Conservation (phyloP, 2,888 invertebrate genomes). For the Ormyrus nitidulus region DNA sequence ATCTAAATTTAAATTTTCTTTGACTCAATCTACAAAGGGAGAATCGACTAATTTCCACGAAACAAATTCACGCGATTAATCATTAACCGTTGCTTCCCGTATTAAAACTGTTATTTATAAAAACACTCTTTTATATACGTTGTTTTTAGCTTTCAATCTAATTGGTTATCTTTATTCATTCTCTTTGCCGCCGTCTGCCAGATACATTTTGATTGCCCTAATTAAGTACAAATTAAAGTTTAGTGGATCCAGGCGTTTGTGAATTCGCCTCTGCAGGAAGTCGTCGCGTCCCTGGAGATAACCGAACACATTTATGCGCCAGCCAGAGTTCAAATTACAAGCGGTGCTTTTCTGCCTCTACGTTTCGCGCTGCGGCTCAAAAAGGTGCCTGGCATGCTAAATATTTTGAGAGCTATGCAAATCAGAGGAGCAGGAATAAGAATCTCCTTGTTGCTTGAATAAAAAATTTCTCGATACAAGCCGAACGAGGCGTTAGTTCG, state of each 20-base stretch:
- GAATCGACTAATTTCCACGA: too few species aligned
- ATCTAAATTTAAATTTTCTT: conserved; percentile 45
- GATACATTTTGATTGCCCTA: conserved; percentile 1
- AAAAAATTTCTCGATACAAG: conserved; percentile 1
- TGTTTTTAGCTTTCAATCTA: too few species aligned
- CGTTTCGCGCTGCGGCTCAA: too few species aligned
- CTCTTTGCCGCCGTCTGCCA: background rate
- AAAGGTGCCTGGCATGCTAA: conserved; percentile 19
- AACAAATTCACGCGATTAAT: too few species aligned
- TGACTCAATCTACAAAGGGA: too few species aligned
- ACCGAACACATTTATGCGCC: background rate
- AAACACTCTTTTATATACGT: too few species aligned
- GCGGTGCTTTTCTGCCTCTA: background rate
- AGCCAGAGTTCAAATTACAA: background rate
- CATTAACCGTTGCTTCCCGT: too few species aligned
- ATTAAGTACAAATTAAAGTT: conserved; percentile 10
- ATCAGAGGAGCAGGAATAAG: conserved; percentile 6
- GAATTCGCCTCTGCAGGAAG: background rate
- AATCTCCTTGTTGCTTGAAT: conserved; percentile 7
- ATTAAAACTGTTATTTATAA: too few species aligned
- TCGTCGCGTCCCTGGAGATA: background rate
- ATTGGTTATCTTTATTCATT: too few species aligned
- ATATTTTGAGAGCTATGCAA: conserved; percentile 40
- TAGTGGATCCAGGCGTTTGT: background rate
- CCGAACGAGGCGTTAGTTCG: too few species aligned